Evolutionary conservation across 2,797 vertebrate species (phyloP).

Genomic region (Parauchenoglanis punctatus): DNA sequence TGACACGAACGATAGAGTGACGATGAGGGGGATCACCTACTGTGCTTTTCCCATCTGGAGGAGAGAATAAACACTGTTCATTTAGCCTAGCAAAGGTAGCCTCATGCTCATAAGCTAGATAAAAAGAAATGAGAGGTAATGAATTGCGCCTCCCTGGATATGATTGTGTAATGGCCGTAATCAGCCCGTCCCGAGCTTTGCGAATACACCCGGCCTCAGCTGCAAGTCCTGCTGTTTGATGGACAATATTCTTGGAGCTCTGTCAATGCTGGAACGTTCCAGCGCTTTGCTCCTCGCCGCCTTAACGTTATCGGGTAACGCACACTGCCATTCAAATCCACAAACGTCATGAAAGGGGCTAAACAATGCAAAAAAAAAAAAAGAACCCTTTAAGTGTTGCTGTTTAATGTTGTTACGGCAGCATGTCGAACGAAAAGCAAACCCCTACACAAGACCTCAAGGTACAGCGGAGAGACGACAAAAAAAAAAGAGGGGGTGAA

Average conservation of each 20-base stretch:
- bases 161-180: conserved; percentile 80
- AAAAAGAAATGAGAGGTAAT: conserved; percentile 76
- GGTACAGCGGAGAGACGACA: conserved; percentile 71
- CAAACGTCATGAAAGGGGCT: conserved; percentile 76
- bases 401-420: conserved; percentile 82
- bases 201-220: conserved; percentile 77
- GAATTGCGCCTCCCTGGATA: conserved; percentile 74
- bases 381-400: conserved; percentile 75
- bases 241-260: conserved; percentile 81
- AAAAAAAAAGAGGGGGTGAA: conserved; percentile 54
- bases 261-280: conserved; percentile 74
- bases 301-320: conserved; percentile 85
- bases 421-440: conserved; percentile 71
- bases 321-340: conserved; percentile 83
- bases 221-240: conserved; percentile 75
- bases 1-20: neutral
- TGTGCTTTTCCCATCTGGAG: conserved; percentile 45
- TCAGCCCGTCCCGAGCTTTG: conserved; percentile 66
- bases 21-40: neutral
- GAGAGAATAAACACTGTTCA: conserved; percentile 51
- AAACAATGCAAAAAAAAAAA: conserved; percentile 78
- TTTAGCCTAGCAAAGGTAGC: conserved; percentile 59
- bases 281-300: conserved; percentile 64
- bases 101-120: conserved; percentile 66
- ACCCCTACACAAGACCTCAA: conserved; percentile 79